phyloP scores from a whole-genome alignment of 2,113 vertebrate species.

The Cercocebus atys region DNA sequence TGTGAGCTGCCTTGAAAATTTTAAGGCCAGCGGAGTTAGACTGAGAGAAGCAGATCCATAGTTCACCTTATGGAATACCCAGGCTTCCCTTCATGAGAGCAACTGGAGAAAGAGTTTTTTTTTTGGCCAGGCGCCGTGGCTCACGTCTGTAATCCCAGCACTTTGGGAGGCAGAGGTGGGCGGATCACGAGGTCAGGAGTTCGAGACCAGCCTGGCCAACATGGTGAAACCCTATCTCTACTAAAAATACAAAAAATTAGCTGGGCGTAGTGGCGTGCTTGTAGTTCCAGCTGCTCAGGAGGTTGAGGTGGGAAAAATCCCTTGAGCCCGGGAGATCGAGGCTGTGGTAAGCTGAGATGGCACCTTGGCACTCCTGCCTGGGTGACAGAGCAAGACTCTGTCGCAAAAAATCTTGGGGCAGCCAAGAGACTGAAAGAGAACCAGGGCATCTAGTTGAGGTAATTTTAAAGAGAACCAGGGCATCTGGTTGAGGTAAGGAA shows the following conservation, averaged over 20 bases:
- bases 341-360: too few relatives aligned
- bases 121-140: background rate
- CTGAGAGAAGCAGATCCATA: slow-evolving; percentile 31
- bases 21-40: slow-evolving; percentile 43
- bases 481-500: background rate
- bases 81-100: slow-evolving; percentile 28
- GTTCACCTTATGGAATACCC: background rate
- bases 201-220: too few relatives aligned
- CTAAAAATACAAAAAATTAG: too few relatives aligned
- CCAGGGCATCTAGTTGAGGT: background rate
- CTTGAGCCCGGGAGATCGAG: too few relatives aligned
- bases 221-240: too few relatives aligned
- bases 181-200: too few relatives aligned
- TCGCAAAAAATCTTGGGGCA: background rate
- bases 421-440: background rate
- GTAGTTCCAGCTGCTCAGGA: background rate
- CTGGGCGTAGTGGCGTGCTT: too few relatives aligned
- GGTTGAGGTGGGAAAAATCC: background rate
- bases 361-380: too few relatives aligned
- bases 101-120: background rate
- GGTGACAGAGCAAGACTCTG: too few relatives aligned
- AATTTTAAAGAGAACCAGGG: background rate
- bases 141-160: too few relatives aligned
- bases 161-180: too few relatives aligned
- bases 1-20: slow-evolving; percentile 41